Percentiles rank a stretch among this genome's conserved stretches.
These are phyloP conservation scores for Pithys albifrons DNA, from an alignment of 2,113 vertebrate species.

Conservation along the genomic window DNA sequence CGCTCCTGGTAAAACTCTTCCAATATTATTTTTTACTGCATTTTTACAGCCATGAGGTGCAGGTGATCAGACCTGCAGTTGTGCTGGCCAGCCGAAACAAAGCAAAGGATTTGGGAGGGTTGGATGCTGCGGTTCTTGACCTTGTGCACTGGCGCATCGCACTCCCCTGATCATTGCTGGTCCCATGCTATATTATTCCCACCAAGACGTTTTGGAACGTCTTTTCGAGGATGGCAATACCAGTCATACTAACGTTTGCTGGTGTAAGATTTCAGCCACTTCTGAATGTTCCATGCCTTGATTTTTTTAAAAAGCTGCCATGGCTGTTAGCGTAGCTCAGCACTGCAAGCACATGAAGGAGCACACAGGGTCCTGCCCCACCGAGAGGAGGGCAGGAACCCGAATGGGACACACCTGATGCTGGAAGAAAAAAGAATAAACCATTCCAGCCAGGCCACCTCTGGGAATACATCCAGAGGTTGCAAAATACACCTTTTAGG, in stretches of 20 bases:
- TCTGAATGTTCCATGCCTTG: accelerated
- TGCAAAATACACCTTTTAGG: not conserved
- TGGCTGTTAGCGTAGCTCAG: accelerated
- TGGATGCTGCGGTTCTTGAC: not conserved
- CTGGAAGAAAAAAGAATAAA: not conserved
- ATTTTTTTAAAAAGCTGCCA: not conserved
- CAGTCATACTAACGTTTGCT: not conserved
- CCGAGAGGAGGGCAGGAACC: accelerated
- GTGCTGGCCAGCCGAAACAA: not conserved
- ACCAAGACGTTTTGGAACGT: not conserved
- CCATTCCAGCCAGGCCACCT: not conserved
- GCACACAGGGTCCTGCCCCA: accelerated
- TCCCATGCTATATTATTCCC: accelerated
- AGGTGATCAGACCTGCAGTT: not conserved
- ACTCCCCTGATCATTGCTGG: accelerated
- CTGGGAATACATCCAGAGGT: accelerated
- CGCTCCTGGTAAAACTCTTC: not conserved
- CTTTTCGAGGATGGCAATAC: not conserved
- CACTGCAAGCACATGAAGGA: not conserved
- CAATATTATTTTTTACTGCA: not conserved
- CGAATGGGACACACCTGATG: accelerated
- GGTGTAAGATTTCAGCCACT: not conserved
- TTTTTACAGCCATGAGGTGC: not conserved
- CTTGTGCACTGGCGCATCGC: accelerated
- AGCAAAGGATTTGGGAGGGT: not conserved